phyloP scores from a whole-genome alignment of 2,113 vertebrate genomes.

The Thalassoma bifasciatum region DNA sequence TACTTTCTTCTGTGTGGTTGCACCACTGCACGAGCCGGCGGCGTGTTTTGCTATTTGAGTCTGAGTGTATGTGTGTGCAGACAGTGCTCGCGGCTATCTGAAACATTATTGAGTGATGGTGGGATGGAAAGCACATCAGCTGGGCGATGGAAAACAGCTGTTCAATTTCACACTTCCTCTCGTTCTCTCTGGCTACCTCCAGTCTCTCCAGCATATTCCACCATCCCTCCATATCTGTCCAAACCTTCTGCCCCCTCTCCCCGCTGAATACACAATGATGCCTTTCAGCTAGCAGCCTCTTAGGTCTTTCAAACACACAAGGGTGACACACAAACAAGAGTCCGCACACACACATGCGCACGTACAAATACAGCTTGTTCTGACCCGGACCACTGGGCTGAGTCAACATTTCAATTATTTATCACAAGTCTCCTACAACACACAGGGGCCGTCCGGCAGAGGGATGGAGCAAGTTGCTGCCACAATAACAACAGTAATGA shows the following conservation, averaged over 20 bases:
- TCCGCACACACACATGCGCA: slow-evolving; percentile 1
- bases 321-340: slow-evolving; percentile 26
- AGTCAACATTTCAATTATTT: slow-evolving; percentile 79
- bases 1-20: slow-evolving; percentile 16
- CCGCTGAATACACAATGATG: slow-evolving; percentile 48
- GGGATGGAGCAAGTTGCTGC: slow-evolving; percentile 54
- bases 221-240: slow-evolving; percentile 45
- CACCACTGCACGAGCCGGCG: slow-evolving; percentile 5
- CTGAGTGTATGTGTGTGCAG: background rate
- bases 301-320: slow-evolving; percentile 46
- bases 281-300: slow-evolving; percentile 50
- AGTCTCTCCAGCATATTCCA: background rate
- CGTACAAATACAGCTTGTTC: slow-evolving; percentile 49
- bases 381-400: slow-evolving; percentile 69
- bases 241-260: slow-evolving; percentile 41
- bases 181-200: slow-evolving; percentile 8
- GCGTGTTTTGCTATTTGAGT: slow-evolving; percentile 2
- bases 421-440: slow-evolving; percentile 55
- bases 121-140: slow-evolving; percentile 51
- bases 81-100: slow-evolving; percentile 10
- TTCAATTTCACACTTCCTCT: slow-evolving; percentile 66
- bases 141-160: slow-evolving; percentile 64
- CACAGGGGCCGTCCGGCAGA: slow-evolving; percentile 33
- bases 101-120: slow-evolving; percentile 55
- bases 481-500: slow-evolving; percentile 61